Base-by-base conservation (phyloP, 2,113 vertebrate genomes). In the Trichomycterus rosablanca region DNA sequence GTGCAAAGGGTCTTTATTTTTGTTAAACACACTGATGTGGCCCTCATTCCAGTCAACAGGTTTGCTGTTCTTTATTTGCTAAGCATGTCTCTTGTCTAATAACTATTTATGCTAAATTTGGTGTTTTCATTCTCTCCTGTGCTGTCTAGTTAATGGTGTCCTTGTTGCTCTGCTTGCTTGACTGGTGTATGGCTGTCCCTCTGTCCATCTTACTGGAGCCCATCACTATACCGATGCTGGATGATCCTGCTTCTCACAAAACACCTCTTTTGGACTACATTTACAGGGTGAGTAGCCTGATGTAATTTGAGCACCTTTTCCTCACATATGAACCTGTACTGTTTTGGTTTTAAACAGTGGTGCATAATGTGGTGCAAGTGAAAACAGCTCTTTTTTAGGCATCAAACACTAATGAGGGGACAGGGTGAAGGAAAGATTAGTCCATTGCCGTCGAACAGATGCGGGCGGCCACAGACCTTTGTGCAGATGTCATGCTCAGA, bases 131-230 rank as follows among this genome's bases (percentile, higher is more conserved):
- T 14, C 10, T 11, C 11, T 42, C 35, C 28, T 50, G 9, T 60
- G 55, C 52, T 9, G 54, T 37, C n/a, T 74, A 99, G 96, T 88
- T 98, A 69, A 90, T 99, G 73, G 93, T 99, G 60, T 97, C 96
- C 0, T 77, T 98, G 74, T 86, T 97, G 20, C 91, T 97, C 40
- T 99, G 96, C 71, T 77, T 97, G 66, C 77, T 99, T 90, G 95
- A 99, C 73, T 99, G 96, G 96, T 99, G 95, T 77, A 97, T 99
- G 93, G 89, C 90, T 0, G 78, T 97, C 51, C 95, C 96, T 0
- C 55, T 96, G 75, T 91, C 78, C 50, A 77, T 87, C 67, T 82
- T 99, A n/a, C 84, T 99, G 75, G 92, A 95, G 69, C 91, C 95
- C 0, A 86, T 91, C 69, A 89, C 88, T 74, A 88, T 87, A 14